Conservation (phyloP, 2,888 invertebrate genomes). For the Phengaris alcon region DNA sequence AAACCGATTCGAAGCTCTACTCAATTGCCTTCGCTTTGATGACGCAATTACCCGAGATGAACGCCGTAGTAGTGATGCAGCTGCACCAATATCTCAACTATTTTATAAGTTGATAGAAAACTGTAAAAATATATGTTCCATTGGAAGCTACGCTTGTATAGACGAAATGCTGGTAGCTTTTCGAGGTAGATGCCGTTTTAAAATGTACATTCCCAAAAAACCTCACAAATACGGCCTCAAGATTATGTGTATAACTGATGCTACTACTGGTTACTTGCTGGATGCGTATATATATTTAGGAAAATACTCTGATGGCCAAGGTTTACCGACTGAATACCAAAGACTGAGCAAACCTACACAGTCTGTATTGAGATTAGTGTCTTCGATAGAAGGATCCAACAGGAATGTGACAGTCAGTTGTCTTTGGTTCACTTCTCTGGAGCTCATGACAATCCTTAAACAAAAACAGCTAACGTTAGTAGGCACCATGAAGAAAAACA, state of each 20-base stretch:
- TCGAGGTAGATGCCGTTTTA: too few species aligned
- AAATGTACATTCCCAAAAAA: too few species aligned
- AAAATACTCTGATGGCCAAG: slow-evolving; percentile 19
- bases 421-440: background rate
- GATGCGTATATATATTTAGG: slow-evolving; percentile 15
- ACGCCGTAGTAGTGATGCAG: too few species aligned
- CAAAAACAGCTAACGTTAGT: slow-evolving; percentile 18
- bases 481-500: slow-evolving; percentile 19
- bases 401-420: slow-evolving; percentile 19
- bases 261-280: background rate
- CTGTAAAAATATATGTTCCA: slow-evolving; percentile 15
- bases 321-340: slow-evolving; percentile 28
- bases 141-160: slow-evolving; percentile 27
- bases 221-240: slow-evolving; percentile 20
- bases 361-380: too few species aligned
- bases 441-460: background rate
- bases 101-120: slow-evolving; percentile 8
- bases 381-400: background rate
- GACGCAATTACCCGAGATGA: slow-evolving; percentile 16
- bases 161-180: slow-evolving; percentile 29
- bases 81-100: slow-evolving; percentile 24
- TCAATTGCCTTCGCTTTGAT: slow-evolving; percentile 16
- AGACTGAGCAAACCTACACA: background rate
- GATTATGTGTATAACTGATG: slow-evolving; percentile 19
- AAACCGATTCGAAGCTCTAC: background rate